Conservation (phyloP, 1,140 invertebrate species). For the Subanguina moxae region DNA sequence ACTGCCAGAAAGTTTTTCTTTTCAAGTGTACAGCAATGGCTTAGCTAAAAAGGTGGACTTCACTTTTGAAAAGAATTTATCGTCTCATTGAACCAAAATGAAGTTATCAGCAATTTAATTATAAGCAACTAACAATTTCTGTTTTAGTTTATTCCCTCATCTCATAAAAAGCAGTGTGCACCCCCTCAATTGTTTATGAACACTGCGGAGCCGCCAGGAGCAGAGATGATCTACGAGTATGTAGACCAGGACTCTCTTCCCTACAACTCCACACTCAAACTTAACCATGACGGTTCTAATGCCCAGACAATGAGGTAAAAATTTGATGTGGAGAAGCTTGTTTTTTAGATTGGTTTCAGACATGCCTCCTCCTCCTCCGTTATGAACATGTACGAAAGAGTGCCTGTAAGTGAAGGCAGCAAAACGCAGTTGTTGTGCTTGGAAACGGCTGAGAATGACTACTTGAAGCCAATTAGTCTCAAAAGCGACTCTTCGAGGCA, state of each 20-base stretch:
- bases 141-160: constrained; percentile 29
- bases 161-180: constrained; percentile 15
- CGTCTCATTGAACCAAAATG: background rate
- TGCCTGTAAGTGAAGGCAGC: constrained; percentile 14
- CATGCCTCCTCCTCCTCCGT: background rate
- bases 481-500: background rate
- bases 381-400: constrained; percentile 12
- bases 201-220: constrained; percentile 10
- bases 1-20: no score
- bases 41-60: no score
- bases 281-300: constrained; percentile 14
- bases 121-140: background rate
- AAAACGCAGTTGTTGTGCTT: background rate
- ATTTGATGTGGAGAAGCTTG: background rate
- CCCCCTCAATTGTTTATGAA: constrained; percentile 20
- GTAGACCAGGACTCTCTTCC: constrained; percentile 40
- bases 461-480: constrained; percentile 29
- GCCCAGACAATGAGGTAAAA: background rate
- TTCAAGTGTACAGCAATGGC: no score
- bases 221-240: constrained; percentile 44
- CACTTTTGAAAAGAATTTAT: no score
- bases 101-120: constrained; percentile 13
- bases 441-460: constrained; percentile 9
- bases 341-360: background rate
- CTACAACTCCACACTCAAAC: constrained; percentile 26